phyloP scores from a whole-genome alignment of 2,113 vertebrate genomes.

The Mesembrinibis cayennensis region DNA sequence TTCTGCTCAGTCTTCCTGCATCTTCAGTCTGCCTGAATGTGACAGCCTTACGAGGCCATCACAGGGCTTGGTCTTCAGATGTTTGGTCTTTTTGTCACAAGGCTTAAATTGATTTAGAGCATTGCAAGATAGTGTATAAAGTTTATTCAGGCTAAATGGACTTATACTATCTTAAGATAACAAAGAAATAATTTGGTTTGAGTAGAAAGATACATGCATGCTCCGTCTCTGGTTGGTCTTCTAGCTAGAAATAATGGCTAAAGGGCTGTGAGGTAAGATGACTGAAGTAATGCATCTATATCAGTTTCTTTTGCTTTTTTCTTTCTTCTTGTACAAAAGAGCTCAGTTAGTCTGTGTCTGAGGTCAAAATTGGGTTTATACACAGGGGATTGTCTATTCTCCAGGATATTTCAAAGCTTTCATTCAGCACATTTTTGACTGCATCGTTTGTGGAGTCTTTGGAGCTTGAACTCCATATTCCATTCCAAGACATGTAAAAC shows the following conservation, averaged over 20 bases:
- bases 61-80: neutral
- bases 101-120: neutral
- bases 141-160: neutral
- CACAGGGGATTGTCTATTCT: neutral
- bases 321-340: constrained; percentile 3
- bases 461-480: neutral
- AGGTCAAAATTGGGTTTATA: constrained; percentile 1
- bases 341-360: neutral
- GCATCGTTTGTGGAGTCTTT: neutral
- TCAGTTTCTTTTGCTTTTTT: constrained; percentile 6
- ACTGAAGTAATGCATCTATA: neutral
- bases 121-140: neutral
- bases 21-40: neutral
- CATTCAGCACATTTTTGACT: constrained; percentile 1
- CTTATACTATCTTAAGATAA: neutral
- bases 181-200: neutral
- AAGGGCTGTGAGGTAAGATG: neutral
- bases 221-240: neutral
- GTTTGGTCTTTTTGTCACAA: fast-evolving
- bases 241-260: neutral
- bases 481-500: fast-evolving
- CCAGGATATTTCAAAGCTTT: constrained; percentile 28
- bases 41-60: neutral
- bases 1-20: neutral
- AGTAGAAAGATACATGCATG: neutral